A percentile compares a stretch with the other conserved stretches of the same genome.
phyloP scores from a whole-genome alignment of 64 coral and sea anemone species.

The Montipora cactus region DNA sequence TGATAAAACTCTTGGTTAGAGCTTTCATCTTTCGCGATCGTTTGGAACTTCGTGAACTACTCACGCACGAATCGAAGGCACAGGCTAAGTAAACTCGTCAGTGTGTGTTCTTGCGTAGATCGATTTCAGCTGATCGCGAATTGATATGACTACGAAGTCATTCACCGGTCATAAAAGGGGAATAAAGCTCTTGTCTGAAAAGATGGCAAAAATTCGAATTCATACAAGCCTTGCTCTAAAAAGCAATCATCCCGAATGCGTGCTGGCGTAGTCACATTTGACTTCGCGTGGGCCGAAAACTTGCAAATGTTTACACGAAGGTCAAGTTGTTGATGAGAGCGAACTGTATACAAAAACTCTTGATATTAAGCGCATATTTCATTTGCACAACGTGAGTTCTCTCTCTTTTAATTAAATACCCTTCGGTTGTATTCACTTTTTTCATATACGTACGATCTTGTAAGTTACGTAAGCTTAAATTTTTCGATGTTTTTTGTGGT shows the following conservation, averaged over 20 bases:
- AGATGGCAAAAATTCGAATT: background rate
- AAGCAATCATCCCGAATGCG: background rate
- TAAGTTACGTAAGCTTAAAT: background rate
- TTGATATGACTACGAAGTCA: background rate
- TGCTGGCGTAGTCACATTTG: constrained; percentile 1
- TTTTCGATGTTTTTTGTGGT: background rate
- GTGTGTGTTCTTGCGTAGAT: too few relatives aligned
- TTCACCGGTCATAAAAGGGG: background rate
- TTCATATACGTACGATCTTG: too few relatives aligned
- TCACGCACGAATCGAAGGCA: too few relatives aligned
- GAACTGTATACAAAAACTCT: background rate
- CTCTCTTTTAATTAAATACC: background rate
- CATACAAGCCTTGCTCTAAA: background rate
- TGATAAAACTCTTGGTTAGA: background rate
- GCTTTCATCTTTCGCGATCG: background rate
- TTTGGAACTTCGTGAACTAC: background rate
- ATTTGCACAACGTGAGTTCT: background rate
- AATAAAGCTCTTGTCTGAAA: background rate
- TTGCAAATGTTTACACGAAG: constrained; percentile 35
- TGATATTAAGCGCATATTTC: background rate
- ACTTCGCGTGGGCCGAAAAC: background rate
- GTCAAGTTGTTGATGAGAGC: background rate
- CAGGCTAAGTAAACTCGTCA: too few relatives aligned
- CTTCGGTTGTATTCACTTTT: background rate
- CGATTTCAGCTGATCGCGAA: background rate